These are phyloP conservation scores for Xestia xanthographa DNA, from an alignment of 2,888 invertebrate species.

Conservation along the genomic window DNA sequence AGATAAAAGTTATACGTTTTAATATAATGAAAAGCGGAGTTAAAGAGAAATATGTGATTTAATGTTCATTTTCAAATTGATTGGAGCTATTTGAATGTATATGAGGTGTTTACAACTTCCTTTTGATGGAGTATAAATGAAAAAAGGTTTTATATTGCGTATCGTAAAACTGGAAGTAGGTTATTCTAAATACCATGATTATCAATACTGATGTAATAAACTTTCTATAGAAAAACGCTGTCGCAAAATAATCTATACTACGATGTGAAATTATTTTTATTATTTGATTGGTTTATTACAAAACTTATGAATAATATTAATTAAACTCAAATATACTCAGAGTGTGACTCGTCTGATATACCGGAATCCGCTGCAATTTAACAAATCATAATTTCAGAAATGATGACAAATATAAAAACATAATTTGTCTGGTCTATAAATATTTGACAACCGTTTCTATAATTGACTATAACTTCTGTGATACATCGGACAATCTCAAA, in stretches of 20 bases:
- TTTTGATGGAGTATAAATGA: slow-evolving; percentile 48
- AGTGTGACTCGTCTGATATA: not conserved
- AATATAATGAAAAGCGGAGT: slow-evolving; percentile 48
- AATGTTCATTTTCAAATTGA: slow-evolving; percentile 57
- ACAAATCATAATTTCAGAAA: not conserved
- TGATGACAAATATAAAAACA: slow-evolving; percentile 20
- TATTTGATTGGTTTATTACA: slow-evolving; percentile 31
- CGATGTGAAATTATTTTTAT: slow-evolving; percentile 20
- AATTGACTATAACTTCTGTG: slow-evolving; percentile 46
- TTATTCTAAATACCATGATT: slow-evolving; percentile 59
- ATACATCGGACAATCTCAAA: slow-evolving; percentile 33
- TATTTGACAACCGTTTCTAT: slow-evolving; percentile 40
- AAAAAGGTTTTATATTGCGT: slow-evolving; percentile 47
- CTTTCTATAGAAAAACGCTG: slow-evolving; percentile 51
- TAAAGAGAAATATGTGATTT: slow-evolving; percentile 55
- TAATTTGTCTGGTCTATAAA: slow-evolving; percentile 23
- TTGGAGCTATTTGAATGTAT: slow-evolving; percentile 52
- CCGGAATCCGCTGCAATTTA: not conserved
- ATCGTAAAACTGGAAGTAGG: slow-evolving; percentile 60
- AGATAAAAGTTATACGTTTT: slow-evolving; percentile 64
- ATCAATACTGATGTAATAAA: slow-evolving; percentile 57
- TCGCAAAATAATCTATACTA: slow-evolving; percentile 49
- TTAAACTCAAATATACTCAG: slow-evolving; percentile 1
- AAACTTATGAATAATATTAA: slow-evolving; percentile 18
- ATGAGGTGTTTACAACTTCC: slow-evolving; percentile 63